Percentiles rank a stretch among this genome's conserved stretches.
Evolutionary conservation across 2,113 vertebrate genomes (phyloP).

Genomic region (Neogale vison): DNA sequence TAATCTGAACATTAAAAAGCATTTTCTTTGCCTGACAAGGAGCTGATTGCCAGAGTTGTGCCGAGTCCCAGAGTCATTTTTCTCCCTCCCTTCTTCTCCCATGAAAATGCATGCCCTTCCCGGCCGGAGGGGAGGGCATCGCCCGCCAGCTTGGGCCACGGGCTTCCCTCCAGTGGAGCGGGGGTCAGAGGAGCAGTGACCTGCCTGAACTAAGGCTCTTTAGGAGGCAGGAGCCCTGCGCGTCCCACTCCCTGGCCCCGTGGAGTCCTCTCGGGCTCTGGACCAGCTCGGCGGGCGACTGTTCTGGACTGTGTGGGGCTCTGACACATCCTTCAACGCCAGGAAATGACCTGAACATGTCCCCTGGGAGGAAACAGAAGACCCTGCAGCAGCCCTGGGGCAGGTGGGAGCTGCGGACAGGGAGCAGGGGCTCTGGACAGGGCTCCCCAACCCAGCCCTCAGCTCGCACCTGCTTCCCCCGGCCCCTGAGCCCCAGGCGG

Average conservation of each 20-base stretch:
- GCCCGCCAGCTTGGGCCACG: accelerated
- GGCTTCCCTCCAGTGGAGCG: too few species aligned
- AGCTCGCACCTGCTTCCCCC: not conserved
- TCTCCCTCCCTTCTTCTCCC: not conserved
- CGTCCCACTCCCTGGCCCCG: not conserved
- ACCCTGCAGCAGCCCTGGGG: not conserved
- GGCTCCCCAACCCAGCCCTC: not conserved
- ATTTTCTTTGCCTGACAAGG: conserved; percentile 79
- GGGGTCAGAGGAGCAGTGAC: too few species aligned
- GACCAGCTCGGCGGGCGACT: not conserved
- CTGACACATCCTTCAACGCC: not conserved
- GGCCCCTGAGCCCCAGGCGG: not conserved
- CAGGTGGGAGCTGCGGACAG: not conserved
- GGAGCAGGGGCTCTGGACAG: not conserved
- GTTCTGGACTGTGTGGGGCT: not conserved
- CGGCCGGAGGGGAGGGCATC: too few species aligned
- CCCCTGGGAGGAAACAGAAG: not conserved
- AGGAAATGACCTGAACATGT: not conserved
- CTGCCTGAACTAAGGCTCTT: too few species aligned
- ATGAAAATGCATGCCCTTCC: accelerated
- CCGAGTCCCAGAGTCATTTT: not conserved
- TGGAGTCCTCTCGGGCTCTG: not conserved
- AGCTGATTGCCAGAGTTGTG: conserved; percentile 69
- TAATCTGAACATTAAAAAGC: conserved; percentile 85
- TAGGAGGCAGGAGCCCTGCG: not conserved